Conservation (phyloP, 2,888 invertebrate genomes). For the Scaptodrosophila latifasciaeformis region DNA sequence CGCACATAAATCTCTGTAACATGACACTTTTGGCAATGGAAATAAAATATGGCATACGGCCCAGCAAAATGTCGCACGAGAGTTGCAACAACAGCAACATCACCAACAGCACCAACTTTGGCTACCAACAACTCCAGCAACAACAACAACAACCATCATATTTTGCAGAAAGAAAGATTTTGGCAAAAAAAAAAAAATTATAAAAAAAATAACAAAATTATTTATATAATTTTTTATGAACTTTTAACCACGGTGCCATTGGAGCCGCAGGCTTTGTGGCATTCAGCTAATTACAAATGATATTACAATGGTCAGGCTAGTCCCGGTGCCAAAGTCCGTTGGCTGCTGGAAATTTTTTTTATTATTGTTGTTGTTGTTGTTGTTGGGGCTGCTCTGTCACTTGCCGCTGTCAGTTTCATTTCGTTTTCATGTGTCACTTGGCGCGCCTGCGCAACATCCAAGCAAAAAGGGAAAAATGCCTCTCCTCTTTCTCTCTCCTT, state of each 20-base stretch:
- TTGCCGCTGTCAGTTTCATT: constrained; percentile 63
- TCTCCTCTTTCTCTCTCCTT: no score
- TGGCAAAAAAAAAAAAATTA: not conserved
- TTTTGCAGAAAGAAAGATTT: not conserved
- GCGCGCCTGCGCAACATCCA: constrained; percentile 42
- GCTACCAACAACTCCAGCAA: not conserved
- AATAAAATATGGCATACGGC: constrained; percentile 73
- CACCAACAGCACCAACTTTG: constrained; percentile 18
- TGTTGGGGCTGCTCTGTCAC: constrained; percentile 38
- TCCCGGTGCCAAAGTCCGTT: constrained; percentile 21
- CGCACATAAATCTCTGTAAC: constrained; percentile 74
- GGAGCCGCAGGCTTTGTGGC: constrained; percentile 41
- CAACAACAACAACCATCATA: constrained; percentile 15
- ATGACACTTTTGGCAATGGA: constrained; percentile 75
- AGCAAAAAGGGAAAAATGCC: not conserved
- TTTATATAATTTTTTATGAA: not conserved
- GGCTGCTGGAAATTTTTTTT: constrained; percentile 9
- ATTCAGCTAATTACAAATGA: constrained; percentile 64
- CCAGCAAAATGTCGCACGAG: constrained; percentile 69
- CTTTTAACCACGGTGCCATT: constrained; percentile 47
- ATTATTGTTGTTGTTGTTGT: constrained; percentile 14
- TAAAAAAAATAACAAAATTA: not conserved
- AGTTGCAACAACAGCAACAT: constrained; percentile 33
- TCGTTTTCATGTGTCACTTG: constrained; percentile 67
- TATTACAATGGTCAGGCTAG: constrained; percentile 51